These are phyloP conservation scores for Hipparchia semele DNA, from an alignment of 2,888 invertebrate species.

Conservation along the genomic window DNA sequence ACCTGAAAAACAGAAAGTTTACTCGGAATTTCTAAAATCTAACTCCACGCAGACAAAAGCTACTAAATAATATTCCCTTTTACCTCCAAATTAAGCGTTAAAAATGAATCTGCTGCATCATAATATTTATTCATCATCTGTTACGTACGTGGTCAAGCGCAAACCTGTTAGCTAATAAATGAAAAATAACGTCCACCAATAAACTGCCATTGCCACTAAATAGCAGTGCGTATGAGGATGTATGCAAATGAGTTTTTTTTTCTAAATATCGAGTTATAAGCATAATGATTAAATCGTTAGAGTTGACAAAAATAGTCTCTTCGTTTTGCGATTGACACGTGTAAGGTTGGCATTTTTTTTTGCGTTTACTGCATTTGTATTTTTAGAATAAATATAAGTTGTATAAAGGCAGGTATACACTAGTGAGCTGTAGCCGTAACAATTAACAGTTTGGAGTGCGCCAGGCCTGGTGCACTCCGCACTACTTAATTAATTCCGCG, in stretches of 20 bases:
- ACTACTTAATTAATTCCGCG: too few relatives aligned
- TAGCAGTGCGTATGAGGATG: conserved; percentile 30
- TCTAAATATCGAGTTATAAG: conserved; percentile 25
- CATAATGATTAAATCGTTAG: conserved; percentile 5
- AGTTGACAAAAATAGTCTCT: conserved; percentile 3
- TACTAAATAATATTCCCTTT: too few relatives aligned
- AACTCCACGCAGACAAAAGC: too few relatives aligned
- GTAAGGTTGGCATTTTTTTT: conserved; percentile 3
- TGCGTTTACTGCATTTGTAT: neutral
- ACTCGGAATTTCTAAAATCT: too few relatives aligned
- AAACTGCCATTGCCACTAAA: conserved; percentile 10
- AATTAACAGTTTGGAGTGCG: too few relatives aligned
- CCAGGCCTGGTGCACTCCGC: too few relatives aligned
- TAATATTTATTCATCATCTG: too few relatives aligned
- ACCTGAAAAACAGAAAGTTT: too few relatives aligned
- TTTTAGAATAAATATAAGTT: neutral
- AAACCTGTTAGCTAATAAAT: too few relatives aligned
- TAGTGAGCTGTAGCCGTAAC: too few relatives aligned
- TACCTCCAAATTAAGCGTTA: neutral
- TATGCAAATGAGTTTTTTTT: conserved; percentile 38
- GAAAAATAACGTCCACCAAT: neutral
- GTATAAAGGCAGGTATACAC: neutral
- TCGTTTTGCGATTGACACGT: conserved; percentile 24
- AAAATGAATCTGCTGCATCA: neutral
- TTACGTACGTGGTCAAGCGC: too few relatives aligned